Evolutionary conservation across 2,797 vertebrate genomes (phyloP).

Genomic region (Emydoidea blandingii): DNA sequence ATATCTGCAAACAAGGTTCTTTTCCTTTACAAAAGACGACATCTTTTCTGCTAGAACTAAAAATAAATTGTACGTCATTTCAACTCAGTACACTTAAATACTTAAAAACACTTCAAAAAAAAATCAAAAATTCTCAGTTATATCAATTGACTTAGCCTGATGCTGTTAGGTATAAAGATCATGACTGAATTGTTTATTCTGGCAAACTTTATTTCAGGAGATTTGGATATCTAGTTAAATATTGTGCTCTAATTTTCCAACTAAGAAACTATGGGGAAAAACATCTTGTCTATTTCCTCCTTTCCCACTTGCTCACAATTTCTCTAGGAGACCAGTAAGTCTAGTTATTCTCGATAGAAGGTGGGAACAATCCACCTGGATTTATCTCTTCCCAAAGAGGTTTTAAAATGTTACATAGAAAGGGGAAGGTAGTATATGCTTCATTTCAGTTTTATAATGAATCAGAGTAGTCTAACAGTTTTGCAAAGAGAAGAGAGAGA

Average conservation of each 20-base stretch:
- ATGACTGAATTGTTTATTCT: not conserved
- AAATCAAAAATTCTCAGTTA: slow-evolving; percentile 40
- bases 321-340: not conserved
- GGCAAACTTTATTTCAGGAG: slow-evolving; percentile 32
- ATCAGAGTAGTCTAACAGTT: not conserved
- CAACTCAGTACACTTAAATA: not conserved
- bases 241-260: not conserved
- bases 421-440: not conserved
- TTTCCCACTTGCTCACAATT: not conserved
- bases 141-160: not conserved
- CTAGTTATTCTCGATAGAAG: not conserved
- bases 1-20: slow-evolving; percentile 16
- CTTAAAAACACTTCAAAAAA: not conserved
- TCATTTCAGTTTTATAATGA: slow-evolving; percentile 6
- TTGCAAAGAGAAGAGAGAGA: not conserved
- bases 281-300: not conserved
- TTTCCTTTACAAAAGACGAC: not conserved
- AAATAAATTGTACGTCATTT: slow-evolving; percentile 5
- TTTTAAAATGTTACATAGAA: not conserved
- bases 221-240: slow-evolving; percentile 23
- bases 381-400: not conserved
- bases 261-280: not conserved
- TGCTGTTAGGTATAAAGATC: not conserved
- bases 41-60: slow-evolving; percentile 15
- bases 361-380: not conserved